Evolutionary conservation across 2,797 vertebrate species (phyloP).

Genomic region (Botia kubotai): DNA sequence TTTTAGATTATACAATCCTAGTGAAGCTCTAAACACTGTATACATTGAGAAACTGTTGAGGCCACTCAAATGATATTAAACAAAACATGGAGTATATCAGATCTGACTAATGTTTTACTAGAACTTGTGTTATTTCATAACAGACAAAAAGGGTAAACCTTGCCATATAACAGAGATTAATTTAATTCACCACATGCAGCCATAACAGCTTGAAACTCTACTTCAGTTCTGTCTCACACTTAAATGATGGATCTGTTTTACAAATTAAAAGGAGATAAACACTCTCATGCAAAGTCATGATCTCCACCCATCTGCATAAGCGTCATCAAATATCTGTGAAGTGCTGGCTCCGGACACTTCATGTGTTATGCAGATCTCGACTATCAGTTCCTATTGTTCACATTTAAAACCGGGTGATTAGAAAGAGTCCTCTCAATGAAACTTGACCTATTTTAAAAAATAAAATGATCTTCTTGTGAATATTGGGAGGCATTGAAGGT

Average conservation of each 20-base stretch:
- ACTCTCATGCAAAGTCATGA: not conserved
- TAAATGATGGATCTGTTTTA: slow-evolving; percentile 1
- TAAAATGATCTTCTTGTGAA: not conserved
- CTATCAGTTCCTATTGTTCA: slow-evolving; percentile 27
- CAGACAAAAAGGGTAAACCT: not conserved
- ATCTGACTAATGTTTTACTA: not conserved
- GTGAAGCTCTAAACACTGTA: no score
- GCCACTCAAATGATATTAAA: no score
- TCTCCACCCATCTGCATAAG: not conserved
- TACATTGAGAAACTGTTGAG: no score
- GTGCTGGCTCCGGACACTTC: slow-evolving; percentile 7
- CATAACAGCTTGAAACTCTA: not conserved
- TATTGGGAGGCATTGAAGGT: no score
- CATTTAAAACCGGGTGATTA: not conserved
- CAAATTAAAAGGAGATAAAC: slow-evolving; percentile 25
- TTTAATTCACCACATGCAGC: slow-evolving; percentile 1
- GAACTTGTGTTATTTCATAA: not conserved
- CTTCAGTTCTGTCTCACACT: not conserved
- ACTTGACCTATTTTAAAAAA: not conserved
- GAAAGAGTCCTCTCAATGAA: not conserved
- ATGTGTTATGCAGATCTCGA: slow-evolving; percentile 34
- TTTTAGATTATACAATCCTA: no score
- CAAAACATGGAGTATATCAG: no score
- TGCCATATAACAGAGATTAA: not conserved
- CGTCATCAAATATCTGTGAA: slow-evolving; percentile 19